phyloP scores from a whole-genome alignment of 2,113 vertebrate genomes.

The Zosterops borbonicus region DNA sequence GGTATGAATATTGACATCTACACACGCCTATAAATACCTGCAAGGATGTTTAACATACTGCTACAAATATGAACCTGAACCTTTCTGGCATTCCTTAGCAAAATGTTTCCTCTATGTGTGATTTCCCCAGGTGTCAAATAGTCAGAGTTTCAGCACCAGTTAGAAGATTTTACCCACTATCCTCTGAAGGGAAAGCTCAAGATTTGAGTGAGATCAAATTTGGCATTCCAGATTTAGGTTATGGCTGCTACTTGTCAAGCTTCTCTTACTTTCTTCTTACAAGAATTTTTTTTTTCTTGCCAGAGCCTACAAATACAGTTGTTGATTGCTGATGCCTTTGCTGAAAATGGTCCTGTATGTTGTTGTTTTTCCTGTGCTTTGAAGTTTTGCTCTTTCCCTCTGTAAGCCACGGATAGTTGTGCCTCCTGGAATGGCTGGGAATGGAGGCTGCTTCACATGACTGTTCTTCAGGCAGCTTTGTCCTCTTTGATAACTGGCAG shows the following conservation, averaged over 20 bases:
- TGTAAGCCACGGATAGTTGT: background rate
- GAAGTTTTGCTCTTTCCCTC: background rate
- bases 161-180: background rate
- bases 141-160: background rate
- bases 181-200: background rate
- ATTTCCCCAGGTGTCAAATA: background rate
- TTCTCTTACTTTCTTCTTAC: background rate
- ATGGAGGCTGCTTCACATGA: background rate
- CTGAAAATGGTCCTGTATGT: background rate
- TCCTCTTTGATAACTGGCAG: background rate
- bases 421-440: background rate
- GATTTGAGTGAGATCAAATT: background rate
- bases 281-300: background rate
- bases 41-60: background rate
- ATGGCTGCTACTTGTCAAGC: background rate
- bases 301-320: background rate
- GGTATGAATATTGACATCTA: background rate
- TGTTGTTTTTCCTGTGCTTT: background rate
- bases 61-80: background rate
- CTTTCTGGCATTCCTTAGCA: background rate
- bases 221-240: background rate
- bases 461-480: background rate
- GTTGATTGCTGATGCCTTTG: background rate
- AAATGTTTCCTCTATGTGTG: background rate
- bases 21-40: background rate